A percentile compares a stretch with the other conserved stretches of the same genome.
Evolutionary conservation across 2,888 invertebrate species (phyloP).

Genomic region (Brachyptera putata): DNA sequence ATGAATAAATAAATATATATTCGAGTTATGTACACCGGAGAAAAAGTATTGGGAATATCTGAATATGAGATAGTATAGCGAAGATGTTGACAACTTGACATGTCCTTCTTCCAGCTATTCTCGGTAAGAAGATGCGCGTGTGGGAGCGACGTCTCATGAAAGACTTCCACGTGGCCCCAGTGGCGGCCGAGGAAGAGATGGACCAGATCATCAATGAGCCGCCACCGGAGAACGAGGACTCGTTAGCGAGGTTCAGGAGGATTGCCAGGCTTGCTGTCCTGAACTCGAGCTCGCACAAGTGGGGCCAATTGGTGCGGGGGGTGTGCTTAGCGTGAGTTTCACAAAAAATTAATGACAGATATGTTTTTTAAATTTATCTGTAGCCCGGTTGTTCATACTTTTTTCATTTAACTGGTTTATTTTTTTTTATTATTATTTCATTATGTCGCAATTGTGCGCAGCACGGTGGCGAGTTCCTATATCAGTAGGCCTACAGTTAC

Average conservation of each 20-base stretch:
- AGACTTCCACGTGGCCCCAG: slow-evolving; percentile 80
- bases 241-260: slow-evolving; percentile 64
- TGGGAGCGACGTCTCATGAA: slow-evolving; percentile 88
- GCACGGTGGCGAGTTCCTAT: too few species aligned
- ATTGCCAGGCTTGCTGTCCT: slow-evolving; percentile 70
- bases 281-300: slow-evolving; percentile 65
- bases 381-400: too few species aligned
- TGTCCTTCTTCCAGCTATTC: slow-evolving; percentile 61
- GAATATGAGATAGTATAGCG: too few species aligned
- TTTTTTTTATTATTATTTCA: too few species aligned
- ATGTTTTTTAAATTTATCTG: too few species aligned
- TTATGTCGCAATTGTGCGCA: too few species aligned
- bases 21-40: too few species aligned
- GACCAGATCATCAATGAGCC: slow-evolving; percentile 38
- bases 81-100: too few species aligned
- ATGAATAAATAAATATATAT: too few species aligned
- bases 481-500: too few species aligned
- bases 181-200: slow-evolving; percentile 58
- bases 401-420: background rate
- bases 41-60: too few species aligned
- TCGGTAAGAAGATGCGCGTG: slow-evolving; percentile 70
- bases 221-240: slow-evolving; percentile 54
- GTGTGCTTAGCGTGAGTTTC: slow-evolving; percentile 54
- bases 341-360: too few species aligned
- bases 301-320: slow-evolving; percentile 65